These are phyloP conservation scores for Hirundo rustica DNA, from an alignment of 2,797 vertebrate genomes.

Conservation along the genomic window DNA sequence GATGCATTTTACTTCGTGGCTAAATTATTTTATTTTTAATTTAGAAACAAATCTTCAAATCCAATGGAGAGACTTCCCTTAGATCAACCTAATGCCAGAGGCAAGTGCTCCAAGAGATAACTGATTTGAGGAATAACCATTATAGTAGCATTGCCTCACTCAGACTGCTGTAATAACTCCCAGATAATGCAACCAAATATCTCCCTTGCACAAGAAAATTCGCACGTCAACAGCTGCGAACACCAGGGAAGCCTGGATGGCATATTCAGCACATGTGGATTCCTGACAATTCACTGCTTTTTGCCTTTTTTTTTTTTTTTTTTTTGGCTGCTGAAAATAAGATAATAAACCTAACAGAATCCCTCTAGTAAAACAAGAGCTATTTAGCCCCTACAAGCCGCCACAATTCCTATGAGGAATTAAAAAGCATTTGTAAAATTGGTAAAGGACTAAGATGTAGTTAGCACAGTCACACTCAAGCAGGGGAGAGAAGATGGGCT, in stretches of 20 bases:
- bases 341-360: background rate
- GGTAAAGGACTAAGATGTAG: background rate
- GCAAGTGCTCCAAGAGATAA: background rate
- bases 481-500: background rate
- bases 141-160: background rate
- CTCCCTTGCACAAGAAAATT: background rate
- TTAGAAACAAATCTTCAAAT: constrained; percentile 10
- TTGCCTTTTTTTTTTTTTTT: background rate
- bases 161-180: background rate
- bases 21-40: background rate
- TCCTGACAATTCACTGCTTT: background rate
- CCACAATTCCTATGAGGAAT: background rate
- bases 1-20: background rate
- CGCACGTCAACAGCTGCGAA: background rate
- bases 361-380: background rate
- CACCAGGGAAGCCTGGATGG: background rate
- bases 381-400: background rate
- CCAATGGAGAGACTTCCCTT: background rate
- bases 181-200: constrained; percentile 3
- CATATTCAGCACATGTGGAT: background rate
- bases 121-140: background rate
- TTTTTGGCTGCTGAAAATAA: background rate
- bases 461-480: background rate
- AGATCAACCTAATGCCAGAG: background rate
- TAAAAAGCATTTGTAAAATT: background rate